Percentiles rank a stretch among this genome's conserved stretches.
Evolutionary conservation across 2,888 invertebrate species (phyloP).

Genomic region (Drosophila subsilvestris): DNA sequence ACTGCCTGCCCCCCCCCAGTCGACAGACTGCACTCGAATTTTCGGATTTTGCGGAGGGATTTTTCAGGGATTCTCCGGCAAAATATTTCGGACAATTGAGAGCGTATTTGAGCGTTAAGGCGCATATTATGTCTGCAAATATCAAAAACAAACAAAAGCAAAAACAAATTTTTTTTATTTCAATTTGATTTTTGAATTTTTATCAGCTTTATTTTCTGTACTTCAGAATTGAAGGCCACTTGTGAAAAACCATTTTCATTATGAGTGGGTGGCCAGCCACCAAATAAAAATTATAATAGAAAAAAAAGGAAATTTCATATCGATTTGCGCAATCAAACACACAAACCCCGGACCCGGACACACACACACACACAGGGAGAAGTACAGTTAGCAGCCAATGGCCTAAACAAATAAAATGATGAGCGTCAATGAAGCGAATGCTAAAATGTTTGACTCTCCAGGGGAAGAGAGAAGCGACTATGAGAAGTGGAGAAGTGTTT

Average conservation of each 20-base stretch:
- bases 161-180: constrained; percentile 56
- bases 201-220: constrained; percentile 16
- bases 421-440: constrained; percentile 78
- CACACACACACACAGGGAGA: not conserved
- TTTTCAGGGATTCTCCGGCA: constrained; percentile 17
- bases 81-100: constrained; percentile 77
- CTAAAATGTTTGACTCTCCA: constrained; percentile 56
- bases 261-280: constrained; percentile 61
- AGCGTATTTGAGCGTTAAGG: constrained; percentile 80
- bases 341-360: not conserved
- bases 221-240: constrained; percentile 57
- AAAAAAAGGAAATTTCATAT: constrained; percentile 62
- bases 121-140: constrained; percentile 78
- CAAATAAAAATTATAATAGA: constrained; percentile 40
- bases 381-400: constrained; percentile 51
- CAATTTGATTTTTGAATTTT: constrained; percentile 66
- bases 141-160: constrained; percentile 51
- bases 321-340: constrained; percentile 57
- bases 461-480: not conserved
- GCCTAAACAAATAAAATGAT: constrained; percentile 79
- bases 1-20: constrained; percentile 45
- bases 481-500: constrained; percentile 22
- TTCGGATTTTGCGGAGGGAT: not conserved
- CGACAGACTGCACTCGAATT: constrained; percentile 44
- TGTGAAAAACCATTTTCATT: constrained; percentile 75